Evolutionary conservation across 1,140 invertebrate species (phyloP).

Genomic region (Maconellicoccus hirsutus): DNA sequence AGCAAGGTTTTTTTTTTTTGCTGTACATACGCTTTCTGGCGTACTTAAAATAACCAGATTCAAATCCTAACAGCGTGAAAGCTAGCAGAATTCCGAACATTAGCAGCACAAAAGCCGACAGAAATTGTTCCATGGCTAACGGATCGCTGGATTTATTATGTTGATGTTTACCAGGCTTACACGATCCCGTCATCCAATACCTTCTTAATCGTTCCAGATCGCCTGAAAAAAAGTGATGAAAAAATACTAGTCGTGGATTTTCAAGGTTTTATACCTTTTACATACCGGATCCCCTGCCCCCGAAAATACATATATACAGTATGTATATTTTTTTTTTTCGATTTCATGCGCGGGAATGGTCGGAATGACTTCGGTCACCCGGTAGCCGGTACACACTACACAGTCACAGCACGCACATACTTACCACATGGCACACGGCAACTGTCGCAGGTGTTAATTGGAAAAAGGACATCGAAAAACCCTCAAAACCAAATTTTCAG

Average conservation of each 20-base stretch:
- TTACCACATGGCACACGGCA: no score
- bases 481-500: no score
- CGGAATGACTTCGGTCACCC: no score
- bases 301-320: no score
- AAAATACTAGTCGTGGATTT: background rate
- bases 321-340: no score
- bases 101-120: slow-evolving; percentile 89
- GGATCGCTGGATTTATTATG: slow-evolving; percentile 81
- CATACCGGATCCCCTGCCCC: no score
- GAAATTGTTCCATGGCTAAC: slow-evolving; percentile 90
- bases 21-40: slow-evolving; percentile 74
- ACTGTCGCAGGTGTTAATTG: no score
- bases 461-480: no score
- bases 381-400: no score
- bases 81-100: slow-evolving; percentile 86
- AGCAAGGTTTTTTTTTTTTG: slow-evolving; percentile 53
- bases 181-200: slow-evolving; percentile 97
- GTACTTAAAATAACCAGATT: slow-evolving; percentile 90
- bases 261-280: no score
- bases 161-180: slow-evolving; percentile 82
- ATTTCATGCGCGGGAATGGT: no score
- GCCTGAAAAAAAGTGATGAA: slow-evolving; percentile 42
- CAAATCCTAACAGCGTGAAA: slow-evolving; percentile 68
- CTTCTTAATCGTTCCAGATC: slow-evolving; percentile 86
- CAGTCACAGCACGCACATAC: no score